Conservation (phyloP, 2,888 invertebrate species). For the Diarsia mendica region DNA sequence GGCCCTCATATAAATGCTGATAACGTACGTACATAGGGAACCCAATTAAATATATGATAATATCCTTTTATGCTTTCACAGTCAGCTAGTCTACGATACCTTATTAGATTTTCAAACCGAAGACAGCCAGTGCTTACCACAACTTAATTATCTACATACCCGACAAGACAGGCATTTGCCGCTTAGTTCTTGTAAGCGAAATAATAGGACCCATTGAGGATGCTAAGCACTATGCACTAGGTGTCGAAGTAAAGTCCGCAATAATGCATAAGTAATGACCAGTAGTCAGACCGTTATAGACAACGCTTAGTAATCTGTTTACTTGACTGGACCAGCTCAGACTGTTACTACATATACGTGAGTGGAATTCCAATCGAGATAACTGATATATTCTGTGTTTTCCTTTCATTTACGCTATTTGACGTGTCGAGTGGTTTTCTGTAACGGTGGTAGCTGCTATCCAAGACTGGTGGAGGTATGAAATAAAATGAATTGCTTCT, state of each 20-base stretch:
- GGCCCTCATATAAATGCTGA: no score
- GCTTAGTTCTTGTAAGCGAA: slow-evolving; percentile 7
- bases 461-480: background rate
- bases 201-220: slow-evolving; percentile 36
- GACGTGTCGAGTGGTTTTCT: background rate
- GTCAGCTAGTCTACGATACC: background rate
- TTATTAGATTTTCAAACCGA: background rate
- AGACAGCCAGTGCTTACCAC: background rate
- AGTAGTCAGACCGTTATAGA: slow-evolving; percentile 54
- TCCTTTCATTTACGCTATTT: slow-evolving; percentile 51
- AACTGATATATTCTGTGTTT: slow-evolving; percentile 50
- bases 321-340: slow-evolving; percentile 32
- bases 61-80: no score
- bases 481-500: background rate
- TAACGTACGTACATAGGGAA: no score
- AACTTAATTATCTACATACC: slow-evolving; percentile 8
- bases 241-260: slow-evolving; percentile 59
- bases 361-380: slow-evolving; percentile 51
- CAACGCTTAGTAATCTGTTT: slow-evolving; percentile 54
- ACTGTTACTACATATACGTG: slow-evolving; percentile 52
- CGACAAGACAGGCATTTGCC: slow-evolving; percentile 12
- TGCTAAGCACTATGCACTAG: slow-evolving; percentile 19
- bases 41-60: no score
- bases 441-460: slow-evolving; percentile 6
- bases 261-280: slow-evolving; percentile 65